Percentiles rank a stretch among this genome's conserved stretches.
phyloP scores from a whole-genome alignment of 2,888 invertebrate species.

The Cheilosia grossa region DNA sequence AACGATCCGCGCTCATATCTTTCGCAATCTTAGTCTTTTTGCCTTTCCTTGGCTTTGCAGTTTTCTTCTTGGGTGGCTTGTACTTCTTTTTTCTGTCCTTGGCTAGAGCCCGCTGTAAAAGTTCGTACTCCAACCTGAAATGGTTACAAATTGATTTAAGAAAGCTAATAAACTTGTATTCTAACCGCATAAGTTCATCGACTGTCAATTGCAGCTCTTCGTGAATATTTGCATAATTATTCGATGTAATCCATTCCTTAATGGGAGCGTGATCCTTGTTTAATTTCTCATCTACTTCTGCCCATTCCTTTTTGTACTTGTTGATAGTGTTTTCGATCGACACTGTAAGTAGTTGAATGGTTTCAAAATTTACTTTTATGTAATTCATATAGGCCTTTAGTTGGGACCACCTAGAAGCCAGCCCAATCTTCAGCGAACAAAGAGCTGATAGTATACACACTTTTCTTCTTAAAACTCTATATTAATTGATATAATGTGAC shows the following conservation, averaged over 20 bases:
- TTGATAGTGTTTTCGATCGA: slow-evolving; percentile 78
- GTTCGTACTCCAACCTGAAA: slow-evolving; percentile 81
- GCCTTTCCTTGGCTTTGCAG: slow-evolving; percentile 75
- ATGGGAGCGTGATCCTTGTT: slow-evolving; percentile 80
- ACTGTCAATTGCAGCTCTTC: slow-evolving; percentile 84
- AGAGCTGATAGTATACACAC: too few species aligned
- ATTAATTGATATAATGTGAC: too few species aligned
- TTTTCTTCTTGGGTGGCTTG: slow-evolving; percentile 77
- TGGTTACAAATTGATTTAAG: neutral
- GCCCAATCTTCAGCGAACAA: too few species aligned
- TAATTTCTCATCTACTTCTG: slow-evolving; percentile 80
- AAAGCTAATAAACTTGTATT: neutral
- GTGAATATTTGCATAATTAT: slow-evolving; percentile 84
- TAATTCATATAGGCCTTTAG: too few species aligned
- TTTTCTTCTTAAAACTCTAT: too few species aligned
- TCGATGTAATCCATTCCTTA: slow-evolving; percentile 82
- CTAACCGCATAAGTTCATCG: slow-evolving; percentile 83
- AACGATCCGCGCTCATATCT: slow-evolving; percentile 86
- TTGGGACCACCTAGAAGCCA: too few species aligned
- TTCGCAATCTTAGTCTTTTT: slow-evolving; percentile 84
- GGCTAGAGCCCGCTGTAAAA: slow-evolving; percentile 83
- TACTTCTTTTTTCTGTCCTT: slow-evolving; percentile 79
- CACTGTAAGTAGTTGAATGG: slow-evolving; percentile 60
- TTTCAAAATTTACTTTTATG: neutral
- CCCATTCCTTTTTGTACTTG: slow-evolving; percentile 80